Percentiles rank a stretch among this genome's conserved stretches.
These are phyloP conservation scores for Tamias sibiricus DNA, from an alignment of 2,113 vertebrate species.

Conservation along the genomic window DNA sequence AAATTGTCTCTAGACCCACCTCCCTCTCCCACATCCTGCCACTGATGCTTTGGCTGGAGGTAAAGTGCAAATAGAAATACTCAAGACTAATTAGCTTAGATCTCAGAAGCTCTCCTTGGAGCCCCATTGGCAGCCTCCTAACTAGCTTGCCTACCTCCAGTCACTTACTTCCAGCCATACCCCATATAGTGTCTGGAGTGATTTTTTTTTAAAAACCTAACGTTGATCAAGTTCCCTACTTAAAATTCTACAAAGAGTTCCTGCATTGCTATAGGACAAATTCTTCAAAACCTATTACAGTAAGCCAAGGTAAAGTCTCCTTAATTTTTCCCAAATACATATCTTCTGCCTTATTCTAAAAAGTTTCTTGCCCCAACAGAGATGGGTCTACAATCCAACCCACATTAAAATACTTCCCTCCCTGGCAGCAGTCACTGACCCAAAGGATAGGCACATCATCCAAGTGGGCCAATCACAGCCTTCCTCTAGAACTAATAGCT, in stretches of 20 bases:
- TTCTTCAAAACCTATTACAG: neutral
- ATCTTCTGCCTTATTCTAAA: conserved; percentile 9
- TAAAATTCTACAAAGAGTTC: conserved; percentile 23
- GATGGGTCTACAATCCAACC: neutral
- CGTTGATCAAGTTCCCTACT: conserved; percentile 5
- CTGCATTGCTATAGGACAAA: neutral
- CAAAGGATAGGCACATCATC: neutral
- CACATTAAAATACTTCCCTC: neutral
- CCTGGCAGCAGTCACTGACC: neutral
- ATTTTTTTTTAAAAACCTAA: conserved; percentile 25
- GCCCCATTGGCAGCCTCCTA: neutral
- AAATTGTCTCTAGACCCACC: neutral
- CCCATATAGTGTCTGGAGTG: neutral
- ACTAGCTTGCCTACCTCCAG: neutral
- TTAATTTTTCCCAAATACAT: neutral
- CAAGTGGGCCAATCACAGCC: neutral
- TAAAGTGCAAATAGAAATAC: neutral
- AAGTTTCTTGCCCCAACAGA: neutral
- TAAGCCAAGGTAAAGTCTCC: neutral
- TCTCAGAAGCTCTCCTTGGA: neutral
- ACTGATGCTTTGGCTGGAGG: neutral
- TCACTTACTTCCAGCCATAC: neutral
- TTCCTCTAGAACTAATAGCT: neutral
- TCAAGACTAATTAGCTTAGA: neutral
- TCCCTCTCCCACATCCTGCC: neutral